Evolutionary conservation across 2,113 vertebrate species (phyloP), one percentile per base, ranked within the genome.

Genomic region (Cavia porcellus): DNA sequence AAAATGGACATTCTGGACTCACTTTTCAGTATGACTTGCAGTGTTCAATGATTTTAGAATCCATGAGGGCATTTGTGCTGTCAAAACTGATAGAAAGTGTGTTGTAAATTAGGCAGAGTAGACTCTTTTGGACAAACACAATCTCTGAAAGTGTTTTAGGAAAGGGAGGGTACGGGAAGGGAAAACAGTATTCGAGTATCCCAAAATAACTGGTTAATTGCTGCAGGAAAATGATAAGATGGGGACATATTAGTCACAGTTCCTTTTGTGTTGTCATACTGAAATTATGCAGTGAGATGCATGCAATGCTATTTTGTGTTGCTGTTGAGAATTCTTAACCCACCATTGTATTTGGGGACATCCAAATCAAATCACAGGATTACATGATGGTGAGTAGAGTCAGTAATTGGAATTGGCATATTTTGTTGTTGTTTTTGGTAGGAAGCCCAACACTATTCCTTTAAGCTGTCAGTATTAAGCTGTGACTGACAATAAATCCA

Each of bases 201-300:
- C 96, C 96, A 98, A 96, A 98, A 98, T 98, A 98, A 89, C 92
- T 95, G 62, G 57, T 66, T 93, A 97, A 97, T 70, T 98, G 97
- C 98, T 98, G 97, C 98, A 98, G 98, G 98, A 98, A 98, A 97
- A 98, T 91, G 97, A 98, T 98, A 98, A 98, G 74, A 25, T 42
- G 75, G 96, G 68, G 86, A 47, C 92, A 97, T 55, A 94, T 98
- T 98, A 98, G 95, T 98, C 93, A 97, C 61, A 88, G 98, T 98
- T 98, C 98, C 97, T 97, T 98, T 97, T 97, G 97, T 97, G 72
- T 90, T 85, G 42, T 97, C 97, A 83, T 97, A 74, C 95, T 96
- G 97, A 97, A 97, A 96, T 97, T 98, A 96, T 90, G 0, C 7
- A 86, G 66, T 79, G 28, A 97, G 93, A 95, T 95, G 77, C 86